Evolutionary conservation across 1,140 invertebrate species (phyloP).

Genomic region (Heliconius hewitsoni): DNA sequence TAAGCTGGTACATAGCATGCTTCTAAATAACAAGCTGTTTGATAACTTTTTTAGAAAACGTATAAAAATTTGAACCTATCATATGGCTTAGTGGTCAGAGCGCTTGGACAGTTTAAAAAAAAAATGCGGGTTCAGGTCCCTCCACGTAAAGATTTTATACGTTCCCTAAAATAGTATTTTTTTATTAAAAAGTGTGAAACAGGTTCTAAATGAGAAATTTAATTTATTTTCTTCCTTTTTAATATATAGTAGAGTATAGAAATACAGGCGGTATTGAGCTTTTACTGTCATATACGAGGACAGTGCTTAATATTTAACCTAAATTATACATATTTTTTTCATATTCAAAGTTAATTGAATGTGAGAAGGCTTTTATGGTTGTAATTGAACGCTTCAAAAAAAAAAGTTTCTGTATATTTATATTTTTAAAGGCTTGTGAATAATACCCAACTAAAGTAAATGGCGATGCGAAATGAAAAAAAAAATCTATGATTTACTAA

Average conservation of each 20-base stretch:
- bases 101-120: too few species aligned
- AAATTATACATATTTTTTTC: background rate
- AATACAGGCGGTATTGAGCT: background rate
- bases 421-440: constrained; percentile 68
- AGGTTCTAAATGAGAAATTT: too few species aligned
- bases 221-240: too few species aligned
- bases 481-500: constrained; percentile 30
- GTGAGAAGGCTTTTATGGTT: constrained; percentile 38
- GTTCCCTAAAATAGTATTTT: too few species aligned
- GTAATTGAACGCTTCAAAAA: constrained; percentile 42
- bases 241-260: too few species aligned
- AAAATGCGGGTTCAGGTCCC: too few species aligned
- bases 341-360: constrained; percentile 5
- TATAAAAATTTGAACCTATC: background rate
- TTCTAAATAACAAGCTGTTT: background rate
- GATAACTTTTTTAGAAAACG: background rate
- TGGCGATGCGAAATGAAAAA: constrained; percentile 44
- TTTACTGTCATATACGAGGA: background rate
- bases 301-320: background rate
- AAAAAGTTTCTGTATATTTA: constrained; percentile 30
- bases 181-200: too few species aligned
- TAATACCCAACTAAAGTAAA: constrained; percentile 55
- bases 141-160: too few species aligned
- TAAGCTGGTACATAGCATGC: background rate
- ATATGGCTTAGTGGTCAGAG: too few species aligned